phyloP scores from a whole-genome alignment of 1,140 invertebrate genomes.

The Achatina immaculata region DNA sequence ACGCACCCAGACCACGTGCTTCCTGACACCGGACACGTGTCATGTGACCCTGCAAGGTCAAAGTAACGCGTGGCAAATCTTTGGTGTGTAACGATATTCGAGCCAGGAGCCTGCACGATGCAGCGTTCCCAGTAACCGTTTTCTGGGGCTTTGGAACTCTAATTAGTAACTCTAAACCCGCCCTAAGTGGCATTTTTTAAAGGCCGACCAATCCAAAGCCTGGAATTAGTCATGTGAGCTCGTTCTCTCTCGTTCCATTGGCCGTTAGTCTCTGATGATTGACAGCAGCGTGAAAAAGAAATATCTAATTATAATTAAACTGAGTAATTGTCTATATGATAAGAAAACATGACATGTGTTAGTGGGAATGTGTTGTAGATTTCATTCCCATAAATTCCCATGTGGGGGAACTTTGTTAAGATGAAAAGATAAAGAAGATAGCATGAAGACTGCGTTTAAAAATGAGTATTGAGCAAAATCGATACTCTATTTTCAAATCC shows the following conservation, averaged over 20 bases:
- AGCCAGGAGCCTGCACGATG: neutral
- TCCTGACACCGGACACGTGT: neutral
- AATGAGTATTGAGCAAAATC: neutral
- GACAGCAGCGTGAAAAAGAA: neutral
- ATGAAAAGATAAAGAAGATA: too few relatives aligned
- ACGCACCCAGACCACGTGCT: neutral
- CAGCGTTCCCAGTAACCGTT: neutral
- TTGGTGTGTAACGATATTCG: neutral
- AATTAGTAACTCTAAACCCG: neutral
- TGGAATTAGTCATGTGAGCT: neutral
- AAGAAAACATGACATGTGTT: too few relatives aligned
- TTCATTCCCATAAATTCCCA: too few relatives aligned
- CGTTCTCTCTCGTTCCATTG: neutral
- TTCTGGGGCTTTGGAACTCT: neutral
- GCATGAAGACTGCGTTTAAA: too few relatives aligned
- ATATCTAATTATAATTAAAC: too few relatives aligned
- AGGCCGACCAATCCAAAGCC: neutral
- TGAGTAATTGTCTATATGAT: too few relatives aligned
- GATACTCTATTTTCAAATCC: constrained; percentile 3
- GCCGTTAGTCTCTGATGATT: neutral
- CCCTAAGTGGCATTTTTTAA: neutral
- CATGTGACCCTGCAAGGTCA: neutral
- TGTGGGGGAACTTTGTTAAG: too few relatives aligned
- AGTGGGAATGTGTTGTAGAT: too few relatives aligned
- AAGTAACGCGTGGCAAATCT: neutral